Conservation (phyloP, 1,140 invertebrate species). For the Hirudo medicinalis region DNA sequence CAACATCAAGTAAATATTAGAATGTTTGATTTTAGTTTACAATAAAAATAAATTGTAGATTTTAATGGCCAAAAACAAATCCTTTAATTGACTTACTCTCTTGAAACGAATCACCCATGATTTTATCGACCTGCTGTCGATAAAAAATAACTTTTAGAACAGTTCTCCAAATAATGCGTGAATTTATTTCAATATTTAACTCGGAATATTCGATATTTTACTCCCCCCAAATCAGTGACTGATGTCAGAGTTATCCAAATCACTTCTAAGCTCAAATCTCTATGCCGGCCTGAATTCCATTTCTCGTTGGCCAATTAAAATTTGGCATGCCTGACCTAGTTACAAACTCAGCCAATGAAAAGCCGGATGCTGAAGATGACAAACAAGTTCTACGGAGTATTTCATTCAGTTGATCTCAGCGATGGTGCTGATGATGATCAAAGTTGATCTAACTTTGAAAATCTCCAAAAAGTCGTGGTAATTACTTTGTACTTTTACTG, state of each 20-base stretch:
- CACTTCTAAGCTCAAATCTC: background rate
- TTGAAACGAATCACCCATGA: background rate
- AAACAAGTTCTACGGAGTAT: background rate
- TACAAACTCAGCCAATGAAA: too few species aligned
- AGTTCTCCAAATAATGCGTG: background rate
- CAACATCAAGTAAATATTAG: background rate
- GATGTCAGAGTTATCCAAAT: background rate
- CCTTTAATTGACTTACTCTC: background rate
- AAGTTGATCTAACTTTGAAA: background rate
- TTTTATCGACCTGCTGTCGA: background rate
- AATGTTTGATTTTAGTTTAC: background rate
- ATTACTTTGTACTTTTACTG: too few species aligned
- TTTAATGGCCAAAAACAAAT: background rate
- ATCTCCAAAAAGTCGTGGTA: background rate
- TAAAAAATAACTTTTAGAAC: background rate
- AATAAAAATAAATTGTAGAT: background rate
- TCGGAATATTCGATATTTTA: background rate
- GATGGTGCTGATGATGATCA: background rate
- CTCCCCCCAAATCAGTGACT: background rate
- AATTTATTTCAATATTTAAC: slow-evolving; percentile 5
- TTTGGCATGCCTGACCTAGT: background rate
- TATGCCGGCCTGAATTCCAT: background rate
- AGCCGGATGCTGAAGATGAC: too few species aligned
- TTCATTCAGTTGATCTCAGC: background rate
- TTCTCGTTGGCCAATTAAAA: slow-evolving; percentile 6